Percentiles rank a stretch among this genome's conserved stretches.
Evolutionary conservation across 2,888 invertebrate species (phyloP).

Genomic region (Drosophila robusta): DNA sequence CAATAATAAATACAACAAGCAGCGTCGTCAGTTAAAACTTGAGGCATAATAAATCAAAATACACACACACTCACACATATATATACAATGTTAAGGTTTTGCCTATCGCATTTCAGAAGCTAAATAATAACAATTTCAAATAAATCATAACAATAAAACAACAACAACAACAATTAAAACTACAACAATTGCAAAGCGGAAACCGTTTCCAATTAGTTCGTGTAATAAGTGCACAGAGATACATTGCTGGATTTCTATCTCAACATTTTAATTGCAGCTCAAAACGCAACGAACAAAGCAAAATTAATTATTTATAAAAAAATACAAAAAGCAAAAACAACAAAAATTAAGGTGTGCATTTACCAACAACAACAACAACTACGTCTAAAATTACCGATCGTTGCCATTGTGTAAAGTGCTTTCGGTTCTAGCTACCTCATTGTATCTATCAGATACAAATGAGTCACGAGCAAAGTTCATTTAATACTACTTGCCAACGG

Average conservation of each 20-base stretch:
- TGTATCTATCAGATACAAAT: constrained; percentile 52
- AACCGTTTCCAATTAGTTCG: constrained; percentile 54
- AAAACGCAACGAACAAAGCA: constrained; percentile 38
- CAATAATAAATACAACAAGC: constrained; percentile 29
- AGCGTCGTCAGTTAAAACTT: constrained; percentile 53
- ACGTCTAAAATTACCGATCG: constrained; percentile 43
- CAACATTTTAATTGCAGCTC: constrained; percentile 57
- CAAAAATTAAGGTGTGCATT: constrained; percentile 60
- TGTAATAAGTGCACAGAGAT: constrained; percentile 52
- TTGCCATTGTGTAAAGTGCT: constrained; percentile 42
- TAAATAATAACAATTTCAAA: constrained; percentile 37
- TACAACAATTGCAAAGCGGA: constrained; percentile 45
- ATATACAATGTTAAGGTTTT: constrained; percentile 16
- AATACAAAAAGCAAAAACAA: constrained; percentile 10
- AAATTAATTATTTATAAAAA: constrained; percentile 59
- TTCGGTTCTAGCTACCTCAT: constrained; percentile 30
- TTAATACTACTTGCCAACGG: constrained; percentile 3
- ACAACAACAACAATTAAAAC: constrained; percentile 23
- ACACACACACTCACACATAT: constrained; percentile 10
- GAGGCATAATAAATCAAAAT: constrained; percentile 63
- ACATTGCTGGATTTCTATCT: constrained; percentile 46
- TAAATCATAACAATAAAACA: constrained; percentile 39
- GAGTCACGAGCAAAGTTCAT: constrained; percentile 44
- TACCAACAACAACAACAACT: constrained; percentile 26
- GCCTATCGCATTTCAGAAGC: constrained; percentile 31